Percentiles rank a stretch among this genome's conserved stretches.
These are phyloP conservation scores for Coelinius sp. DNA, from an alignment of 2,888 invertebrate genomes.

Conservation along the genomic window DNA sequence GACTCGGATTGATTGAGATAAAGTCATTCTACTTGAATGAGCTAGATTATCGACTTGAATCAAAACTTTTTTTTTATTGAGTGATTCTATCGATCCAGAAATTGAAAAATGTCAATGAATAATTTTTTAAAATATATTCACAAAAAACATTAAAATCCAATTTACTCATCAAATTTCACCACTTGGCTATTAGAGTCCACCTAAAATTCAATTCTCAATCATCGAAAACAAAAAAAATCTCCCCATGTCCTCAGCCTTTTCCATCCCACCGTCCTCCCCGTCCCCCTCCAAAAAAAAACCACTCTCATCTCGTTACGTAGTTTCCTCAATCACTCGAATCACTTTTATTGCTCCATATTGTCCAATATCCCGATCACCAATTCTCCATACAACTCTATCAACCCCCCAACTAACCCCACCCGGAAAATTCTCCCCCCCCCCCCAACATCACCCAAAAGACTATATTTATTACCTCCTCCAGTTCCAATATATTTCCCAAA, in stretches of 20 bases:
- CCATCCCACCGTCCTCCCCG: background rate
- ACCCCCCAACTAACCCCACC: slow-evolving; percentile 47
- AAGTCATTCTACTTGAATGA: too few species aligned
- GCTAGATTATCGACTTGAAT: too few species aligned
- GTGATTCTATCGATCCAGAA: too few species aligned
- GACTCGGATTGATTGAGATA: too few species aligned
- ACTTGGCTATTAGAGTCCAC: too few species aligned
- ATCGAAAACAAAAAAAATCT: background rate
- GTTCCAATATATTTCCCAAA: background rate
- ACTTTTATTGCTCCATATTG: slow-evolving; percentile 25
- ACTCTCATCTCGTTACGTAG: background rate
- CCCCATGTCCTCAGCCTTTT: background rate
- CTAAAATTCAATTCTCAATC: too few species aligned
- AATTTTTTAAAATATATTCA: too few species aligned
- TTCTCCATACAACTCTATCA: slow-evolving; percentile 7
- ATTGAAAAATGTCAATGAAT: too few species aligned
- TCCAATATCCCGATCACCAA: background rate
- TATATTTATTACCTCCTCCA: background rate
- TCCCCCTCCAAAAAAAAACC: background rate
- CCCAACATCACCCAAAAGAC: slow-evolving; percentile 27
- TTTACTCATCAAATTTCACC: too few species aligned
- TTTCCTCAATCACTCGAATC: slow-evolving; percentile 1
- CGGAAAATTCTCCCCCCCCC: slow-evolving; percentile 40
- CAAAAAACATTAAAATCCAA: too few species aligned
- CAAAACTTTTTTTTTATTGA: too few species aligned